A percentile compares a stretch with the other conserved stretches of the same genome.
These are phyloP conservation scores for Orientallactaga sibirica DNA, from an alignment of 2,797 vertebrate species.

Conservation along the genomic window DNA sequence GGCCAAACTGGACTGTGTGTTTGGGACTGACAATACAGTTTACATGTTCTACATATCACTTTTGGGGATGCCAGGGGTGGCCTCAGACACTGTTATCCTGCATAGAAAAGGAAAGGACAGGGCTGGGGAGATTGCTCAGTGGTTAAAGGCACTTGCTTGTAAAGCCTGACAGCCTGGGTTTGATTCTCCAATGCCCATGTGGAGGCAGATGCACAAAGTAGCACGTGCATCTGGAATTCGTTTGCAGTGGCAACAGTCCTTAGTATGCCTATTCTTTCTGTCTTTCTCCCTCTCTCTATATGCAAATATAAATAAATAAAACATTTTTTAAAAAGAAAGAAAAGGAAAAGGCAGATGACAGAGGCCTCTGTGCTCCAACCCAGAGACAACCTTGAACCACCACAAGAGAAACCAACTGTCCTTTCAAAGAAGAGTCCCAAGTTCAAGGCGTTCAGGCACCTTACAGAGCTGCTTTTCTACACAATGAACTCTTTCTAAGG, in stretches of 20 bases:
- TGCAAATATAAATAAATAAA: too few relatives aligned
- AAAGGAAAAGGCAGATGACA: not conserved
- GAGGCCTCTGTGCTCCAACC: not conserved
- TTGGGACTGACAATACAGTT: not conserved
- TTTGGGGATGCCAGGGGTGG: not conserved
- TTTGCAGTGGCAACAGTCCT: too few relatives aligned
- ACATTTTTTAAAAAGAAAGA: too few relatives aligned
- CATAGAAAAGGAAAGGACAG: too few relatives aligned
- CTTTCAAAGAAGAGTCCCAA: not conserved
- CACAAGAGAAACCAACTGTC: not conserved
- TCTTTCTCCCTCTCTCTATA: too few relatives aligned
- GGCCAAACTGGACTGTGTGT: not conserved
- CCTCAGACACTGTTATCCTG: not conserved
- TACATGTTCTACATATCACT: not conserved
- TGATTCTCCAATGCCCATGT: too few relatives aligned
- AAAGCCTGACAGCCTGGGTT: too few relatives aligned
- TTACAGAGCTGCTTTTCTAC: not conserved
- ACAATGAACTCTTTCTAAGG: not conserved
- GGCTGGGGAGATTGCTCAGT: too few relatives aligned
- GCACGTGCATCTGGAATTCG: too few relatives aligned
- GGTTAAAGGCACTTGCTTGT: too few relatives aligned
- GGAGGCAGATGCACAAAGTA: too few relatives aligned
- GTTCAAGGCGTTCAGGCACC: not conserved
- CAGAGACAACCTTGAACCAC: not conserved
- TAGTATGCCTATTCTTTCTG: too few relatives aligned